phyloP scores from a whole-genome alignment of 2,797 vertebrate species.

The Todus mexicanus region DNA sequence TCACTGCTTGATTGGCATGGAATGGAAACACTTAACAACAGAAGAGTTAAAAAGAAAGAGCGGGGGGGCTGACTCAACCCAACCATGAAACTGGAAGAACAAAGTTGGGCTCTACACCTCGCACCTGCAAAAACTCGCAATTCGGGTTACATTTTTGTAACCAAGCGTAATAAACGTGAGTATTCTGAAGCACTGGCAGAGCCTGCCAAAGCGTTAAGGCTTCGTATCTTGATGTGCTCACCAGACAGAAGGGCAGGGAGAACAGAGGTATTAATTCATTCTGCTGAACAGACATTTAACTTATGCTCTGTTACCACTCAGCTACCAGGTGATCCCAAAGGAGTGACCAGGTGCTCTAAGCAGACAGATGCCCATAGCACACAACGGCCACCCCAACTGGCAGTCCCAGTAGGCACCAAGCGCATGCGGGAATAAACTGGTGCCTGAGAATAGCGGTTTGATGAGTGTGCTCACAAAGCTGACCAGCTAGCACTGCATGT shows the following conservation, averaged over 20 bases:
- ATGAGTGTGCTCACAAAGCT: neutral
- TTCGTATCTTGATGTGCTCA: neutral
- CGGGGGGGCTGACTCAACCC: neutral
- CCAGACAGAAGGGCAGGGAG: fast-evolving
- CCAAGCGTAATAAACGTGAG: neutral
- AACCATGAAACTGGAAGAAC: neutral
- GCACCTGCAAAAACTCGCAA: neutral
- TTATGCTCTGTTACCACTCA: neutral
- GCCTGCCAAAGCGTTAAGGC: neutral
- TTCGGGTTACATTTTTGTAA: neutral
- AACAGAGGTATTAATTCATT: neutral
- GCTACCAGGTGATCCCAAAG: neutral
- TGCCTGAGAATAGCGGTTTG: neutral
- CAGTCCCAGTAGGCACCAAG: neutral
- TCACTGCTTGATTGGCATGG: fast-evolving
- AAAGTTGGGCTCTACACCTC: neutral
- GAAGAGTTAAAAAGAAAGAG: neutral
- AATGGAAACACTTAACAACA: neutral
- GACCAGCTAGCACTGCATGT: neutral
- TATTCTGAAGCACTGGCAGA: neutral
- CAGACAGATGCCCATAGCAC: neutral
- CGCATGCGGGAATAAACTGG: neutral
- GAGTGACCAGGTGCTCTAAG: fast-evolving
- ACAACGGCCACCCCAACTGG: neutral
- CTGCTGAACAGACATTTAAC: neutral